These are phyloP conservation scores for Carassius carassius DNA, from an alignment of 2,113 vertebrate species.

Conservation along the genomic window DNA sequence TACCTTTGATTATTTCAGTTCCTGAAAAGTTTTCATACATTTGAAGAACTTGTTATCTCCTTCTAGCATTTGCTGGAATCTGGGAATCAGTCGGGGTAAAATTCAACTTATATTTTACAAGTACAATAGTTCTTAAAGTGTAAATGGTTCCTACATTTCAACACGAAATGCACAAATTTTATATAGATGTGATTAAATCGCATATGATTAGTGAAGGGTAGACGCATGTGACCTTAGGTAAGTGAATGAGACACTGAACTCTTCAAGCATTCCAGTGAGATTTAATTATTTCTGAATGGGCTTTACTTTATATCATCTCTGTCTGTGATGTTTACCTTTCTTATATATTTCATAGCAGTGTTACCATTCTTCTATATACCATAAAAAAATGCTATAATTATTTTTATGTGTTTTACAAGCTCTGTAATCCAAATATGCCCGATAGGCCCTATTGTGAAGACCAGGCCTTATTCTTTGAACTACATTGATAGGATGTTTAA, in stretches of 20 bases:
- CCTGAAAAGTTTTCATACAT: neutral
- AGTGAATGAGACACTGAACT: neutral
- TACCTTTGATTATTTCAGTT: neutral
- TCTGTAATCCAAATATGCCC: neutral
- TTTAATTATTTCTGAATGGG: neutral
- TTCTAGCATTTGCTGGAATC: neutral
- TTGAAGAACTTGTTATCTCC: neutral
- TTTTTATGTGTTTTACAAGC: neutral
- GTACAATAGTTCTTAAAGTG: neutral
- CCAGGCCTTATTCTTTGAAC: neutral
- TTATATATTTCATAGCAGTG: neutral
- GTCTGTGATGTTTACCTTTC: neutral
- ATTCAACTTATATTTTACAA: neutral
- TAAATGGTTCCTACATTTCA: neutral
- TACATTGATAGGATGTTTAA: neutral
- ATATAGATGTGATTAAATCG: neutral
- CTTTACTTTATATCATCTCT: constrained; percentile 2
- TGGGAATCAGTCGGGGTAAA: neutral
- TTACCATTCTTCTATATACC: neutral
- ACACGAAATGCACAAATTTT: neutral
- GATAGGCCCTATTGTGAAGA: neutral
- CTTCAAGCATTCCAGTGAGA: neutral
- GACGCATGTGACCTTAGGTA: neutral
- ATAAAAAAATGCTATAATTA: neutral
- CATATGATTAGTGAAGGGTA: neutral